Base-by-base conservation (phyloP, 23 tunicate species). In the Botrylloides violaceus region DNA sequence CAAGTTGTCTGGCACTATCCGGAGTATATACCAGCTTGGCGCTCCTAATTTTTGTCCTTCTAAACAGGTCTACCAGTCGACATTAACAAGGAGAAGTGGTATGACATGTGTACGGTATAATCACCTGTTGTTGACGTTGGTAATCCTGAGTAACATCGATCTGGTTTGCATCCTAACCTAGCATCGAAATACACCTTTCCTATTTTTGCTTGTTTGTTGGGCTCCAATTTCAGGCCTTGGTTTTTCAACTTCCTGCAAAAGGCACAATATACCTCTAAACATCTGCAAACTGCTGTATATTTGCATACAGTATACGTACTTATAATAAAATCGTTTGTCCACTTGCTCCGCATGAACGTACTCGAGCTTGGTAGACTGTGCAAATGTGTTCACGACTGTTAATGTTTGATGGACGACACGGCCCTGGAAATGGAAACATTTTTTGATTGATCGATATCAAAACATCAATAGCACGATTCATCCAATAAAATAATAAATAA, bases 91-190 rank as follows among this genome's bases (percentile, higher is more conserved):
- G n/a, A n/a, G n/a, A n/a, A n/a, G n/a, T n/a, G n/a, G n/a, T n/a
- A n/a, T n/a, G n/a, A n/a, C n/a, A n/a, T n/a, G n/a, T n/a, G n/a
- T n/a, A 47, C 55, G 12, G 18, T 47, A 26, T 33, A 29, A 76
- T 32, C 9, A 88, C 96, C 80, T 72, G 87, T 88, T 6, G 96
- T 88, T 28, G 96, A 88, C 12, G 96, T 81, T 4, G 96, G 96
- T 24, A 88, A 65, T 1, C 88, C 88, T 27, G 77, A 80, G 59
- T 88, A 88, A 55, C 96, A 88, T 50, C 96, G 79, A 31, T 81
- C 86, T 15, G 88, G 88, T 66, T 88, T 88, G 65, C 96, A 88
- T 32, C 49, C 63, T 49, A 66, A 80, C 49, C 85, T 55, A 21
- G 88, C 75, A 50, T 88, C 96, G 72, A 81, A 88, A 53, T 88